Evolutionary conservation across 2,888 invertebrate genomes (phyloP).

Genomic region (Troides oblongomaculatus): DNA sequence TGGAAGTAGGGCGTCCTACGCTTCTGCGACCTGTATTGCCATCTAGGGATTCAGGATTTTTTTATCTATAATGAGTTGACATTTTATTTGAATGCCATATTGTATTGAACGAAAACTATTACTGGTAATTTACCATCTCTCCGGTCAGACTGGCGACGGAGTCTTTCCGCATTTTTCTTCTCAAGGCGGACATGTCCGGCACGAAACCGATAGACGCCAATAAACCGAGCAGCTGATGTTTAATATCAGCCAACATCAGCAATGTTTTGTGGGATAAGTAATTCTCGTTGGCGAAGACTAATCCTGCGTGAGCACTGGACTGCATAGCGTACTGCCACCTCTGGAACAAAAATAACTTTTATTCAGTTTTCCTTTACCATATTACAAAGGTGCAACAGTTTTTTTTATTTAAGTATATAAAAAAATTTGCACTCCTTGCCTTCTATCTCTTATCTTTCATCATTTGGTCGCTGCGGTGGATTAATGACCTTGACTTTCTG

Average conservation of each 20-base stretch:
- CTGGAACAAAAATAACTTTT: slow-evolving; percentile 57
- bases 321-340: slow-evolving; percentile 88
- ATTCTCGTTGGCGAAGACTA: slow-evolving; percentile 90
- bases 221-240: slow-evolving; percentile 88
- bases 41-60: no score
- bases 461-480: no score
- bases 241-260: slow-evolving; percentile 91
- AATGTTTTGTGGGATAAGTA: slow-evolving; percentile 90
- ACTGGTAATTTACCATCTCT: slow-evolving; percentile 61
- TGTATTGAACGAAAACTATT: neutral
- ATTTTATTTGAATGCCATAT: no score
- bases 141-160: slow-evolving; percentile 84
- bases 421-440: no score
- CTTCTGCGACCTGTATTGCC: no score
- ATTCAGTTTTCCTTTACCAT: neutral
- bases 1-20: no score
- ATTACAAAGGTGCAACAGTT: no score
- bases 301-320: slow-evolving; percentile 84
- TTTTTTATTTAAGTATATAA: no score
- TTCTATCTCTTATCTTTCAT: no score
- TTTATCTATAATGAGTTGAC: no score
- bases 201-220: slow-evolving; percentile 90
- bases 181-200: slow-evolving; percentile 81
- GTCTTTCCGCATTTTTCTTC: slow-evolving; percentile 80
- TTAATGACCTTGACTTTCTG: no score